Evolutionary conservation across 92 coral and sea anemone species (phyloP).

Genomic region (Epizoanthus ramosus): DNA sequence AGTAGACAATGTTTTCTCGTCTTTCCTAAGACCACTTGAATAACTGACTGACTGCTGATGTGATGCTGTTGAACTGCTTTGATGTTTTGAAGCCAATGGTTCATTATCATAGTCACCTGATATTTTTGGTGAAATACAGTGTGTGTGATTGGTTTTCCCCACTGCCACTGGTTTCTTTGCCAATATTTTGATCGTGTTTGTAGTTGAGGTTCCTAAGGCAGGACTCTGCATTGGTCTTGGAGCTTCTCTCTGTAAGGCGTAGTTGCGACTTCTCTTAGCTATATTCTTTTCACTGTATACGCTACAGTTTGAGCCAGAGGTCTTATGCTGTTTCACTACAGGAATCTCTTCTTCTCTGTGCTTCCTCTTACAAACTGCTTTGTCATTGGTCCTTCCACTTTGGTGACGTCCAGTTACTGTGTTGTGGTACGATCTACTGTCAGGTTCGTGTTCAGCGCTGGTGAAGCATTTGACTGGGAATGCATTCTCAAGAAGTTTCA

Average conservation of each 20-base stretch:
- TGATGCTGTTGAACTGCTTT: neutral
- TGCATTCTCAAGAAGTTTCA: neutral
- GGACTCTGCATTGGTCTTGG: neutral
- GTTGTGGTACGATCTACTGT: no score
- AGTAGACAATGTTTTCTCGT: no score
- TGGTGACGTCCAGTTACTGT: neutral
- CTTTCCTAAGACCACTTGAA: neutral
- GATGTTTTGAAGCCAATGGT: neutral
- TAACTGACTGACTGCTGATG: neutral
- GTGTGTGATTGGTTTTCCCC: neutral
- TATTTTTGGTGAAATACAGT: neutral
- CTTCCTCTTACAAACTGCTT: conserved; percentile 1
- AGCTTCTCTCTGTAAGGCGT: neutral
- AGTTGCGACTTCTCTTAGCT: neutral
- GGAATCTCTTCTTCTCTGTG: neutral
- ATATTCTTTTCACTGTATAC: neutral
- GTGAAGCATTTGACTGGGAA: neutral
- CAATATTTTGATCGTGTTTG: neutral
- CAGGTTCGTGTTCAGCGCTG: neutral
- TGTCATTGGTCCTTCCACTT: neutral
- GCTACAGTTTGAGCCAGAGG: neutral
- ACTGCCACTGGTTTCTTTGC: neutral
- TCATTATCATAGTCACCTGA: neutral
- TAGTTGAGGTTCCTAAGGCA: neutral
- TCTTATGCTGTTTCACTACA: neutral